Conservation (phyloP, 2,888 invertebrate genomes). For the Hydriomena furcata region DNA sequence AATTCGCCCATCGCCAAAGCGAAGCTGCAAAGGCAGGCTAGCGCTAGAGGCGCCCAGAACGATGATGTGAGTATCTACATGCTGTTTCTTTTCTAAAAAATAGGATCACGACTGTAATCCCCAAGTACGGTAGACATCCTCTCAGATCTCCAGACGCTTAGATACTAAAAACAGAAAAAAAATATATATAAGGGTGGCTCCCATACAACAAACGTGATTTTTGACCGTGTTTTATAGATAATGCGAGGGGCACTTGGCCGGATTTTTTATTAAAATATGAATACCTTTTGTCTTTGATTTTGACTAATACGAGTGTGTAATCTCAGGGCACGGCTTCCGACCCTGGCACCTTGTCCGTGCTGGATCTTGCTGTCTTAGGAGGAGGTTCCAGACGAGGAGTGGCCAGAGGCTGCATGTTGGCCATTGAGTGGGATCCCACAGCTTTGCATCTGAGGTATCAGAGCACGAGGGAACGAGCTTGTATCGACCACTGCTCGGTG, state of each 20-base stretch:
- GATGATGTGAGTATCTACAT: constrained; percentile 39
- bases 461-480: constrained; percentile 84
- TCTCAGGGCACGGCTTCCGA: constrained; percentile 21
- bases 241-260: too few relatives aligned
- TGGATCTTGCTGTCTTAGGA: constrained; percentile 35
- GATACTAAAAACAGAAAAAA: too few relatives aligned
- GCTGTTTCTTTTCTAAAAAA: too few relatives aligned
- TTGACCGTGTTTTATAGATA: too few relatives aligned
- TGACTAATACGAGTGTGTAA: too few relatives aligned
- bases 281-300: too few relatives aligned
- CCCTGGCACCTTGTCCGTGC: constrained; percentile 15
- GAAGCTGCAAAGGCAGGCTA: constrained; percentile 56
- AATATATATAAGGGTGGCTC: too few relatives aligned
- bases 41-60: constrained; percentile 34
- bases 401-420: constrained; percentile 74
- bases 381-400: constrained; percentile 41
- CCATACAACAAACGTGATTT: too few relatives aligned
- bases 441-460: constrained; percentile 95
- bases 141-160: too few relatives aligned
- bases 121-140: too few relatives aligned
- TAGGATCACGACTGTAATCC: not conserved
- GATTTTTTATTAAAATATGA: too few relatives aligned
- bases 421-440: constrained; percentile 98
- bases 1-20: constrained; percentile 60
- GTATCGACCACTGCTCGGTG: constrained; percentile 8